A percentile compares a stretch with the other conserved stretches of the same genome.
phyloP scores from a whole-genome alignment of 2,797 vertebrate species.

The Paramormyrops hopkinsi region DNA sequence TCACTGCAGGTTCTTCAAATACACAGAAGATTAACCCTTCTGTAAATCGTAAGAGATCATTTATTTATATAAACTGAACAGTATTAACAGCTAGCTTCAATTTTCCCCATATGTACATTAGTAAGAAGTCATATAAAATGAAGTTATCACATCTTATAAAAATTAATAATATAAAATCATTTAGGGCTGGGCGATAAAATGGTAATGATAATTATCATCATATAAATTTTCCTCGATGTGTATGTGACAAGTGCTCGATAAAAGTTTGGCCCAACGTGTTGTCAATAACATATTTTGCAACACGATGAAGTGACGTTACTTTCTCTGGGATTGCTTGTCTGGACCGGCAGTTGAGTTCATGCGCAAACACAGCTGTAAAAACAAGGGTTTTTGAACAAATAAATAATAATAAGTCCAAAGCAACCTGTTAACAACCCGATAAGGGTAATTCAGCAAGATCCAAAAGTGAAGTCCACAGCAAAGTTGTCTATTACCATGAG shows the following conservation, averaged over 20 bases:
- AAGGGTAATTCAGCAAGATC: too few relatives aligned
- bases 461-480: too few relatives aligned
- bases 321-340: neutral
- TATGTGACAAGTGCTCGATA: neutral
- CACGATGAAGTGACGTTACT: neutral
- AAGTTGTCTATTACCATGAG: too few relatives aligned
- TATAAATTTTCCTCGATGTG: neutral
- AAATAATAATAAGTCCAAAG: neutral
- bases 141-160: neutral
- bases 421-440: too few relatives aligned
- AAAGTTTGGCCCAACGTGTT: neutral
- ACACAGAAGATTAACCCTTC: neutral
- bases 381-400: too few relatives aligned
- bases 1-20: conserved; percentile 39
- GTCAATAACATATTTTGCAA: neutral
- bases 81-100: neutral
- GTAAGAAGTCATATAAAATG: neutral
- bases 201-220: neutral
- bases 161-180: neutral
- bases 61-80: neutral
- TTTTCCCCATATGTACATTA: neutral
- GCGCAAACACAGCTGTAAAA: neutral
- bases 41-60: conserved; percentile 14
- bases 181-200: neutral
- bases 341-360: neutral